Evolutionary conservation across 2,113 vertebrate species (phyloP).

Genomic region (Talpa occidentalis): DNA sequence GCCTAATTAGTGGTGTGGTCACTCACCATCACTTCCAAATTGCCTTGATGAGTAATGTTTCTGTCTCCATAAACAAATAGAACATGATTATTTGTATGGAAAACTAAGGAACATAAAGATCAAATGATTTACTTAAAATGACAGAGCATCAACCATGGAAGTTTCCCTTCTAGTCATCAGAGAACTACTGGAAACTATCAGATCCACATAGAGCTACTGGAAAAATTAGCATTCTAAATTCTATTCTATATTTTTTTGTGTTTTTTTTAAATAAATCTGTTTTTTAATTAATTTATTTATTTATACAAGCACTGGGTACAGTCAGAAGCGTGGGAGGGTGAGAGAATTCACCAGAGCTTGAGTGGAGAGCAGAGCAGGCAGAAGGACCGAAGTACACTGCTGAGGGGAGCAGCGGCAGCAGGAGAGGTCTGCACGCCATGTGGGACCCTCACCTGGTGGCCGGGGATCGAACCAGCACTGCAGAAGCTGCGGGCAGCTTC

Average conservation of each 20-base stretch:
- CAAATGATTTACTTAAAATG: constrained; percentile 55
- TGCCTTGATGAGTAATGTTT: constrained; percentile 38
- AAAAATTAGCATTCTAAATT: constrained; percentile 34
- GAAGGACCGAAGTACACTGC: too few species aligned
- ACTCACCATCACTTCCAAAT: not conserved
- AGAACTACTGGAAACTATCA: not conserved
- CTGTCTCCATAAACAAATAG: constrained; percentile 20
- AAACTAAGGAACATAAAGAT: constrained; percentile 35
- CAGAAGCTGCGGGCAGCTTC: too few species aligned
- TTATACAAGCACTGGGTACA: too few species aligned
- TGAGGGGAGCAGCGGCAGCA: too few species aligned
- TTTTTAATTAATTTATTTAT: too few species aligned
- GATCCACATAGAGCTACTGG: not conserved
- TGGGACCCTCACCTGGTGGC: too few species aligned
- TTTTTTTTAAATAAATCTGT: too few species aligned
- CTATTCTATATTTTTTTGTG: not conserved
- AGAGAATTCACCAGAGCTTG: too few species aligned
- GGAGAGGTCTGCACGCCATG: too few species aligned
- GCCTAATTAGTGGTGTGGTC: not conserved
- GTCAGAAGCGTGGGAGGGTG: too few species aligned
- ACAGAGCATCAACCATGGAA: not conserved
- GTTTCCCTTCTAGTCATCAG: not conserved
- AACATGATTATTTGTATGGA: not conserved
- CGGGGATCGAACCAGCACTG: too few species aligned
- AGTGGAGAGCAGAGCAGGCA: too few species aligned